Evolutionary conservation across 2,888 invertebrate species (phyloP).

Genomic region (Pandemis heparana): DNA sequence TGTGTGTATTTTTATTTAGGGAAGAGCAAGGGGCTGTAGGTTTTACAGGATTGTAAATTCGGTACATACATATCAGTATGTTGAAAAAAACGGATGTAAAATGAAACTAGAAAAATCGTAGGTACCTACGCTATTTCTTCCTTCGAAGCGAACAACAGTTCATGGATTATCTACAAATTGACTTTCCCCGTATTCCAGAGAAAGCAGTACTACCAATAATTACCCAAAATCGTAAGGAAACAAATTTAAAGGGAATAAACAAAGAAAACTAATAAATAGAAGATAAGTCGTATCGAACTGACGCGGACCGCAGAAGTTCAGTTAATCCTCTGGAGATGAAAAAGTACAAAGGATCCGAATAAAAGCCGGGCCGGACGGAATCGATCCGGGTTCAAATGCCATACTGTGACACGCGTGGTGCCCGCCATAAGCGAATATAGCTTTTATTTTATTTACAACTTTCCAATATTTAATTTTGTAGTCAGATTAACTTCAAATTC

Average conservation of each 20-base stretch:
- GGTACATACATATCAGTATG: no score
- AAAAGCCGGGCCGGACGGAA: slow-evolving; percentile 41
- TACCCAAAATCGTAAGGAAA: slow-evolving; percentile 25
- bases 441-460: background rate
- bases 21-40: no score
- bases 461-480: no score
- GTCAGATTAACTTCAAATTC: no score
- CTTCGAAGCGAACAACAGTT: background rate
- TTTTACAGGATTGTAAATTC: no score
- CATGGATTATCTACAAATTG: background rate
- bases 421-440: slow-evolving; percentile 1
- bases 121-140: no score
- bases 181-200: background rate
- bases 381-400: slow-evolving; percentile 44
- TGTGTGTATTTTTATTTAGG: no score
- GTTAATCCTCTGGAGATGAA: slow-evolving; percentile 47
- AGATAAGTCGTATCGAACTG: slow-evolving; percentile 43
- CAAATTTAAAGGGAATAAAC: slow-evolving; percentile 44
- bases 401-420: slow-evolving; percentile 34
- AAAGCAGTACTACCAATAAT: background rate
- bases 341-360: slow-evolving; percentile 46
- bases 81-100: no score
- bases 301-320: slow-evolving; percentile 43
- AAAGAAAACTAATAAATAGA: slow-evolving; percentile 46
- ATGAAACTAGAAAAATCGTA: no score